Evolutionary conservation across 1,140 invertebrate genomes (phyloP).

Genomic region (Cephus cinctus): DNA sequence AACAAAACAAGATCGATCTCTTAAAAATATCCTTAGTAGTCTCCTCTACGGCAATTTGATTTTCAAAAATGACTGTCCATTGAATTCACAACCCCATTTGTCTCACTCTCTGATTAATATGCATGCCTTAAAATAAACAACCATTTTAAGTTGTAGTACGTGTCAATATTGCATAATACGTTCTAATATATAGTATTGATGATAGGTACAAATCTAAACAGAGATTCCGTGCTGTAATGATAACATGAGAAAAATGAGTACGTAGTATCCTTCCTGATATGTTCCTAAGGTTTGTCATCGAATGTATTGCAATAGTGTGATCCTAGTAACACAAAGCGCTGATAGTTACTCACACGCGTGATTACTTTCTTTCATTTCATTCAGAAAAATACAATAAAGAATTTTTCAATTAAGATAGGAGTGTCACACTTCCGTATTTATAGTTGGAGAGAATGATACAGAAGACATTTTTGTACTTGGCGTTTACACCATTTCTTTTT

Average conservation of each 20-base stretch:
- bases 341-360: constrained; percentile 27
- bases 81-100: too few relatives aligned
- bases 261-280: constrained; percentile 38
- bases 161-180: too few relatives aligned
- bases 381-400: constrained; percentile 8
- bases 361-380: constrained; percentile 28
- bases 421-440: constrained; percentile 23
- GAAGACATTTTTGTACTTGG: constrained; percentile 32
- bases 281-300: constrained; percentile 35
- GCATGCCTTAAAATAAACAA: too few relatives aligned
- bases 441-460: constrained; percentile 12
- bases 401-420: constrained; percentile 18
- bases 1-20: too few relatives aligned
- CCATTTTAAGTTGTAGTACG: too few relatives aligned
- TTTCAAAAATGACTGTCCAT: too few relatives aligned
- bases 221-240: constrained; percentile 18
- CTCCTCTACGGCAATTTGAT: too few relatives aligned
- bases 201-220: constrained; percentile 18
- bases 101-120: too few relatives aligned
- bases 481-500: constrained; percentile 14
- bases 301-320: constrained; percentile 5
- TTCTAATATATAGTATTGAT: constrained; percentile 17
- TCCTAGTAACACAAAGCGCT: too few relatives aligned
- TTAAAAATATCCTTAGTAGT: too few relatives aligned
- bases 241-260: too few relatives aligned